Evolutionary conservation across 2,888 invertebrate species (phyloP).

Genomic region (Drosophila bunnanda): DNA sequence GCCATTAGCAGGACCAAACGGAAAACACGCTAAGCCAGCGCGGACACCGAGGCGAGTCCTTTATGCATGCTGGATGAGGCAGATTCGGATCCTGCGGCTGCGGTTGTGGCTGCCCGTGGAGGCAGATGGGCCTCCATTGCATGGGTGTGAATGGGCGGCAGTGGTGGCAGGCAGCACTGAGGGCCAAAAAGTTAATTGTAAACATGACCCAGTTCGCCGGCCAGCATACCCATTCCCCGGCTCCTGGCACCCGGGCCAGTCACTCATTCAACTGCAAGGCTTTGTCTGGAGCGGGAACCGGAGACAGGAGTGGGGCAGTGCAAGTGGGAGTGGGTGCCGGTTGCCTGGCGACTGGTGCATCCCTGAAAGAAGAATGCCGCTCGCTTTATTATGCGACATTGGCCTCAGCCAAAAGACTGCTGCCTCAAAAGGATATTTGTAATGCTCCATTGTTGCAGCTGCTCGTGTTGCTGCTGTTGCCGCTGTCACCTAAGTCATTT

Average conservation of each 20-base stretch:
- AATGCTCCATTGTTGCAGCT: conserved; percentile 65
- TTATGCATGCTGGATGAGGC: conserved; percentile 73
- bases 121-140: conserved; percentile 14
- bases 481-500: conserved; percentile 64
- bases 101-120: conserved; percentile 37
- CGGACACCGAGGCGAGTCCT: conserved; percentile 46
- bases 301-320: conserved; percentile 33
- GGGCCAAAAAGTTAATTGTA: conserved; percentile 76
- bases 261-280: conserved; percentile 35
- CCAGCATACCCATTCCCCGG: conserved; percentile 15
- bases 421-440: conserved; percentile 66
- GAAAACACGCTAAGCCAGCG: conserved; percentile 57
- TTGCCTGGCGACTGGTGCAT: conserved; percentile 22
- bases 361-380: conserved; percentile 66
- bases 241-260: conserved; percentile 25
- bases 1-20: conserved; percentile 55
- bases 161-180: conserved; percentile 19
- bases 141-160: conserved; percentile 6
- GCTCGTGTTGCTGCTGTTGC: conserved; percentile 29
- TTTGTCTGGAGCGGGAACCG: conserved; percentile 44
- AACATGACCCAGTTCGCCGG: conserved; percentile 72
- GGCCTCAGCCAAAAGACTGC: conserved; percentile 53
- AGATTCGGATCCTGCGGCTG: conserved; percentile 53
- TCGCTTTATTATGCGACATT: conserved; percentile 66
- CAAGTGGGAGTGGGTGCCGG: conserved; percentile 3